phyloP scores from a whole-genome alignment of 2,888 invertebrate species.

The Lordiphosa andalusiaca region DNA sequence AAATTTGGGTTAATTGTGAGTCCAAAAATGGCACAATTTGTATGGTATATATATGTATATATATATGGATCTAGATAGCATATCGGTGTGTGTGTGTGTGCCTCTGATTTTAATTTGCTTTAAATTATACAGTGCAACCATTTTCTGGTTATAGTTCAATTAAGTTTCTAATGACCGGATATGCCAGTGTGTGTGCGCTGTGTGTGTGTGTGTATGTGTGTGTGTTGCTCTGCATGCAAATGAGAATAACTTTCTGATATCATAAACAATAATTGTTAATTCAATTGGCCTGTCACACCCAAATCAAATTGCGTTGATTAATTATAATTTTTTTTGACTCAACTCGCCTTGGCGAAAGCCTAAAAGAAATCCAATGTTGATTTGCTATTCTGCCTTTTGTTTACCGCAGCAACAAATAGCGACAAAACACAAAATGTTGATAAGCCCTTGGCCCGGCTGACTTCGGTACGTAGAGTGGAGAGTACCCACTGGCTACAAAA shows the following conservation, averaged over 20 bases:
- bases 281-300: conserved; percentile 3
- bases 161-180: conserved; percentile 67
- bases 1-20: conserved; percentile 32
- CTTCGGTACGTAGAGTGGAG: conserved; percentile 4
- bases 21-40: conserved; percentile 42
- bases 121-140: conserved; percentile 64
- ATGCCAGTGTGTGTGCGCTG: conserved; percentile 13
- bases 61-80: conserved; percentile 34
- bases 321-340: conserved; percentile 37
- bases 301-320: conserved; percentile 11
- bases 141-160: conserved; percentile 70
- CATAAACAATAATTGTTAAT: conserved; percentile 14
- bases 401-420: conserved; percentile 45
- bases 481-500: conserved; percentile 1
- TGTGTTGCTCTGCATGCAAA: conserved; percentile 52
- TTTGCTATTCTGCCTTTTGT: conserved; percentile 61
- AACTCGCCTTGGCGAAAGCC: conserved; percentile 31
- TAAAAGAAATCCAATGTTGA: conserved; percentile 34
- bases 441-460: conserved; percentile 30
- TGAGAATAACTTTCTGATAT: conserved; percentile 24
- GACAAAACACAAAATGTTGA: conserved; percentile 22
- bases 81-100: conserved; percentile 22
- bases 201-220: conserved; percentile 4
- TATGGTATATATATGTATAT: conserved; percentile 6
- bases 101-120: conserved; percentile 61